These are phyloP conservation scores for Achroia grisella DNA, from an alignment of 1,140 invertebrate species.

Conservation along the genomic window DNA sequence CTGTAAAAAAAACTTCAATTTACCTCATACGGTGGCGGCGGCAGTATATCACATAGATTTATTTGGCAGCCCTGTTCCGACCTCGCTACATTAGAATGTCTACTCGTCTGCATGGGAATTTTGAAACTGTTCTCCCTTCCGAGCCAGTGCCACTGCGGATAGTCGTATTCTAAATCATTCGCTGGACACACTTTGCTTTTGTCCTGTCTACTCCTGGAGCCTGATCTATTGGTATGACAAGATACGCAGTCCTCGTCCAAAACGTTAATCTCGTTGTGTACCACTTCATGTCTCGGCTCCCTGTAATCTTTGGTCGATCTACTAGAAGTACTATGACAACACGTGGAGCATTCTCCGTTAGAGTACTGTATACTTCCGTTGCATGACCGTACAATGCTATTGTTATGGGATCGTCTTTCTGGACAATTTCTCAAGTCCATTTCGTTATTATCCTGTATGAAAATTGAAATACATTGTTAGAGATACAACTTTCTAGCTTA, in stretches of 20 bases:
- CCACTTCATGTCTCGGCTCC: constrained; percentile 49
- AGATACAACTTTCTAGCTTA: constrained; percentile 5
- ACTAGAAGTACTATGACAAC: constrained; percentile 64
- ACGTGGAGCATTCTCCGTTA: constrained; percentile 65
- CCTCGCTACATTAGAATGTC: constrained; percentile 57
- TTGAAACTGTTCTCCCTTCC: constrained; percentile 70
- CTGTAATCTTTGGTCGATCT: constrained; percentile 65
- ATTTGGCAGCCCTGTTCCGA: constrained; percentile 70
- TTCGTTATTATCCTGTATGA: constrained; percentile 54
- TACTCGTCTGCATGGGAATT: constrained; percentile 60
- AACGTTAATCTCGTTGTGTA: constrained; percentile 52
- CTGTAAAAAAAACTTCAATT: constrained; percentile 28
- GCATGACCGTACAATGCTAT: constrained; percentile 64
- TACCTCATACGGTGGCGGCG: constrained; percentile 68
- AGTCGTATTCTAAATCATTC: constrained; percentile 68
- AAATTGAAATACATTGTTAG: constrained; percentile 28
- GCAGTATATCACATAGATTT: constrained; percentile 71
- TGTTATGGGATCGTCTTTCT: constrained; percentile 64
- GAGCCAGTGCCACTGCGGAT: constrained; percentile 68
- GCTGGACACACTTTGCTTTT: constrained; percentile 63
- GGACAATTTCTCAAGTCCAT: constrained; percentile 54
- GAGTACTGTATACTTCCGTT: constrained; percentile 66
- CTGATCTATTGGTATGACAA: constrained; percentile 58
- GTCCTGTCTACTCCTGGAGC: constrained; percentile 61
- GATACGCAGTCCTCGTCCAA: constrained; percentile 59